Evolutionary conservation across 1,140 invertebrate species (phyloP).

Genomic region (Ganaspis sp.): DNA sequence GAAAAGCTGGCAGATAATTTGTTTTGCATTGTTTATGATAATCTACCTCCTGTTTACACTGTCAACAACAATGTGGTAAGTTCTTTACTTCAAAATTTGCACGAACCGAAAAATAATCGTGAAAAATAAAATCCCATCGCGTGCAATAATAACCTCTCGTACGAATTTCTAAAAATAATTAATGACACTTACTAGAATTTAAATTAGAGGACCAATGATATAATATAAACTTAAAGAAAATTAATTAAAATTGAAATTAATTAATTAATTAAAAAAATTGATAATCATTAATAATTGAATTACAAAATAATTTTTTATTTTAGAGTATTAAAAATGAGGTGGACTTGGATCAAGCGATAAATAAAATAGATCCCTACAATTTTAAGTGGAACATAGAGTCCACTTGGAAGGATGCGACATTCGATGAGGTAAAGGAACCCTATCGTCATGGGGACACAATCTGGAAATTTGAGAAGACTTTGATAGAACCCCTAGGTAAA

Average conservation of each 20-base stretch:
- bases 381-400: constrained; percentile 54
- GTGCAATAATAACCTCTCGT: too few species aligned
- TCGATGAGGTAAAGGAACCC: constrained; percentile 58
- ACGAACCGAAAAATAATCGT: too few species aligned
- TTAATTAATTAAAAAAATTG: too few species aligned
- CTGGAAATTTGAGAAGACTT: constrained; percentile 67
- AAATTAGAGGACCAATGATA: too few species aligned
- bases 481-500: constrained; percentile 66
- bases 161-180: too few species aligned
- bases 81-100: constrained; percentile 30
- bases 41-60: constrained; percentile 69
- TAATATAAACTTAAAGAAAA: too few species aligned
- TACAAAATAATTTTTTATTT: constrained; percentile 21
- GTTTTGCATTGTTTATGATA: constrained; percentile 73
- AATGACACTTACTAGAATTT: too few species aligned
- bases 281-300: too few species aligned
- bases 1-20: constrained; percentile 70
- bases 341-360: constrained; percentile 46
- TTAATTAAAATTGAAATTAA: too few species aligned
- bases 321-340: constrained; percentile 46
- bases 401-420: constrained; percentile 35
- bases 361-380: constrained; percentile 45
- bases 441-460: constrained; percentile 63
- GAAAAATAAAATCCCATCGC: too few species aligned
- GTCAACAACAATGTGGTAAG: constrained; percentile 63